Evolutionary conservation across 64 coral and sea anemone genomes (phyloP), one percentile per base, ranked within the genome.

Genomic region (Trachythela sp.): DNA sequence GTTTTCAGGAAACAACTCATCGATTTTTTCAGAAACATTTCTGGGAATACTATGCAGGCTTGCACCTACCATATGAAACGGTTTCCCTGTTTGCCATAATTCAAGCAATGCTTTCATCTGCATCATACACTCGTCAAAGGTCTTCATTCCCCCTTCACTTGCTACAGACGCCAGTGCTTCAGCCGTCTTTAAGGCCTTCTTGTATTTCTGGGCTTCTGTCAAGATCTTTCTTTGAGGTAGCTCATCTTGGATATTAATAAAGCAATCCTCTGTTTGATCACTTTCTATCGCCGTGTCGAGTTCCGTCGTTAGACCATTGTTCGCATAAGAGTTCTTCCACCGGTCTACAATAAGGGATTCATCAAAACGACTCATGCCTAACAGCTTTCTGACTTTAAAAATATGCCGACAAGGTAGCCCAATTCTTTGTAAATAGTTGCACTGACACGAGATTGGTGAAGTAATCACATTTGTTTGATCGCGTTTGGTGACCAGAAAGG

Each of bases 131-230:
- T 80, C 33, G 11, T 80, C 34, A 37, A 80, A 40, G 8, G 75
- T 80, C 75, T 80, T 80, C 75, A 80, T 80, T 4, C 75, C 75
- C 26, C 75, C 75, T 80, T 37, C 75, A 18, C 75, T 80, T 18
- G 75, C 75, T 9, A 80, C 33, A 36, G 75, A 80, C 15, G 34
- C 75, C 11, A 80, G 20, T 37, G 75, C 31, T 80, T 80, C 8
- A 40, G 75, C 75, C 20, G 75, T 80, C 34, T 80, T 80, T 40
- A 80, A 80, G 13, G 75, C 75, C 33, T 80, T 80, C 11, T 80
- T 80, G 20, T 36, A 80, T 18, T 80, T 80, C 38, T 80, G 75
- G 32, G 75, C 75, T 80, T 80, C 75, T 14, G 75, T 34, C 75
- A 80, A 37, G 13, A 37, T 80, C 34, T 80, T 80, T 35, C 13